These are phyloP conservation scores for Lepus townsendii DNA, from an alignment of 2,797 vertebrate genomes.

Conservation along the genomic window DNA sequence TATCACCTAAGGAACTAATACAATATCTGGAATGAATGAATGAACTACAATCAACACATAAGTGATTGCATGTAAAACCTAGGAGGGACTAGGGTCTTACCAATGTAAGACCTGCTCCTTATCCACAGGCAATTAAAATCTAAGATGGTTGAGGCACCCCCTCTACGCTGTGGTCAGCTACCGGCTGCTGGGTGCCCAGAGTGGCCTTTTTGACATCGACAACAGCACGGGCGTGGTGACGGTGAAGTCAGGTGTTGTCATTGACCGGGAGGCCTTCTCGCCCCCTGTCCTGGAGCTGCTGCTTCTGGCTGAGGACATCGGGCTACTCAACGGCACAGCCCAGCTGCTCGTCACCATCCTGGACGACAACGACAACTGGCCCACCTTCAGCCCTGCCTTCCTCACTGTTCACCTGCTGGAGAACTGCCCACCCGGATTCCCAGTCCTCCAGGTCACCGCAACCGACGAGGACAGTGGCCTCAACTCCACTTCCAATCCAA, in stretches of 20 bases:
- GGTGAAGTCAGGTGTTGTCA: conserved; percentile 87
- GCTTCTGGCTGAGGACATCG: conserved; percentile 93
- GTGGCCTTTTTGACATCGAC: conserved; percentile 92
- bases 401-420: conserved; percentile 92
- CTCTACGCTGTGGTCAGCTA: conserved; percentile 95
- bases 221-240: conserved; percentile 91
- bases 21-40: conserved; percentile 26
- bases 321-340: conserved; percentile 94
- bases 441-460: too few relatives aligned
- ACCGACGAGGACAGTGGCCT: too few relatives aligned
- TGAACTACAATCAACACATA: not conserved
- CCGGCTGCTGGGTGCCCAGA: conserved; percentile 90
- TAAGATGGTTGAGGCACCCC: too few relatives aligned
- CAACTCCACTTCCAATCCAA: too few relatives aligned
- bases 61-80: not conserved
- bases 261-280: conserved; percentile 95
- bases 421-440: conserved; percentile 94
- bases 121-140: not conserved
- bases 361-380: conserved; percentile 97
- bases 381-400: conserved; percentile 92
- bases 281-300: conserved; percentile 93
- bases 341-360: conserved; percentile 93
- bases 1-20: not conserved
- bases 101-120: not conserved
- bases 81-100: not conserved